Base-by-base conservation (phyloP, 2,888 invertebrate species). In the Lithosia quadra region DNA sequence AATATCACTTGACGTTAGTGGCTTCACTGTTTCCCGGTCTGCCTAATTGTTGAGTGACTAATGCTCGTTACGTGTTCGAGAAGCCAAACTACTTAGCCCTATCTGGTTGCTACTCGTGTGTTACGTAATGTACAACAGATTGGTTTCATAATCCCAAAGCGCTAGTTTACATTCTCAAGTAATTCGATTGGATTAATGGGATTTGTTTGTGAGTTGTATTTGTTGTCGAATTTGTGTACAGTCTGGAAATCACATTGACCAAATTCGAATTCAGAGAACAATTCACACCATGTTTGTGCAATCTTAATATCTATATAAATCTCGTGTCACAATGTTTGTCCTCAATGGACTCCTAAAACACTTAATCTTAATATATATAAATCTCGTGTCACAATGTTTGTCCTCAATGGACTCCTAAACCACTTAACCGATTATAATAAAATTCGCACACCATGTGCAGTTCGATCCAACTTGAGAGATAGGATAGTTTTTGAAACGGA, bases 1-100 rank as follows among this genome's bases (percentile, higher is more conserved):
- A 71, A 74, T 82, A 82, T 82, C 82, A 82, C 82, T 84, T 81
- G 81, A 76, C 65, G 58, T 64, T 69, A 77, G 68, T 71, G 71
- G 66, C 60, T 72, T 65, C 65, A 63, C 71, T 74, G 70, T 56
- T 74, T 65, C 66, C 36, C 43, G 59, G 63, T 65, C 63, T 67
- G 73, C 63, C 72, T 76, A 72, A 71, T 79, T 77, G 77, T 77
- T 70, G 67, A 63, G 68, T 73, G 65, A 64, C 63, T 77, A 79
- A 73, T 71, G 75, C 67, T 68, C 18, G 67, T 73, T 72, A 79
- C 72, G 73, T 78, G 77, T 78, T 78, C 67, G 75, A 68, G 59
- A 66, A 76, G 68, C 56, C 66, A 15, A 70, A 71, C 58, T 76
- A 63, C 67, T 65, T 43, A 57, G 36, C 53, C 57, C 22, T 73